phyloP scores from a whole-genome alignment of 2,113 vertebrate genomes.

The Odocoileus virginianus region DNA sequence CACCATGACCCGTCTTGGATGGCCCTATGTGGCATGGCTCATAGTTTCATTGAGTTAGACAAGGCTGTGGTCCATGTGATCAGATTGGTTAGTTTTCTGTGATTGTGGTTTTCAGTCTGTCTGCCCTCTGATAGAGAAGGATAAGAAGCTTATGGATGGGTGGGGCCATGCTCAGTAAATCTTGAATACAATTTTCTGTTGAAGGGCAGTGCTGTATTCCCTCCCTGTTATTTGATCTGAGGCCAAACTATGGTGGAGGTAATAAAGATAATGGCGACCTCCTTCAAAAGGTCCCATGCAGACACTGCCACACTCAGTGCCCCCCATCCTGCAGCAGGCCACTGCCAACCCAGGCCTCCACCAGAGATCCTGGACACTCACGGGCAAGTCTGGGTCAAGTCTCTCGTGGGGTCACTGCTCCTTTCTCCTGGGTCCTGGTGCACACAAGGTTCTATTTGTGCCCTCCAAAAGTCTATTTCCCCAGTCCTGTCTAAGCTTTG shows the following conservation, averaged over 20 bases:
- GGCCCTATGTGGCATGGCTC: neutral
- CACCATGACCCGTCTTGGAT: neutral
- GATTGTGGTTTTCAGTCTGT: neutral
- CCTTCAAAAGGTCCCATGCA: neutral
- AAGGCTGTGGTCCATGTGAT: neutral
- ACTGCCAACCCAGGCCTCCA: neutral
- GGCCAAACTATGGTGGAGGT: neutral
- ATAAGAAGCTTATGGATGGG: neutral
- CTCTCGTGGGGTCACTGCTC: neutral
- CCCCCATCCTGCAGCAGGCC: neutral
- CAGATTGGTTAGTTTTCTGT: neutral
- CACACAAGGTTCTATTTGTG: neutral
- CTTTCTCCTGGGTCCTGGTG: neutral
- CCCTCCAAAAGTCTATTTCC: neutral
- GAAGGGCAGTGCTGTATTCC: neutral
- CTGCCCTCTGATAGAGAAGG: neutral
- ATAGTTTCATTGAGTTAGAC: neutral
- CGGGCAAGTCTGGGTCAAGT: neutral
- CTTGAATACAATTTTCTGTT: neutral
- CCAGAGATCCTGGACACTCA: neutral
- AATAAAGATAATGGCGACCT: neutral
- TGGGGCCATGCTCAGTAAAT: neutral
- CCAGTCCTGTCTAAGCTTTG: neutral
- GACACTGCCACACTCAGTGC: neutral
- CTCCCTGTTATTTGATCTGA: neutral